These are phyloP conservation scores for Esperia sulphurella DNA, from an alignment of 2,888 invertebrate species.

Conservation along the genomic window DNA sequence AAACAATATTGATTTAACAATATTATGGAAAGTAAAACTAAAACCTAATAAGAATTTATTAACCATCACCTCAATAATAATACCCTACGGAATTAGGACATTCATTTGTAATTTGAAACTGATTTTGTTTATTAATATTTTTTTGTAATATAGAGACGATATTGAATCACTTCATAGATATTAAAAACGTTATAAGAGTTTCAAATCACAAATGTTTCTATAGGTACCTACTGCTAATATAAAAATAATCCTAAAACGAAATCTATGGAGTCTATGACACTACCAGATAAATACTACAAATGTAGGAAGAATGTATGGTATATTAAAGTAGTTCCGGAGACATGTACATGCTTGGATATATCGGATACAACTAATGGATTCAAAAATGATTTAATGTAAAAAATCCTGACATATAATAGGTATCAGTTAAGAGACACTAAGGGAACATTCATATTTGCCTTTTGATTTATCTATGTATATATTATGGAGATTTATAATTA, in stretches of 20 bases:
- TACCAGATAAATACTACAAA: conserved; percentile 1
- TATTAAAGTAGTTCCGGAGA: not conserved
- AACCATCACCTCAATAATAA: conserved; percentile 44
- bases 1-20: conserved; percentile 25
- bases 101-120: conserved; percentile 25
- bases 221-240: not conserved
- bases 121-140: conserved; percentile 1
- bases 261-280: conserved; percentile 3
- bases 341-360: conserved; percentile 45
- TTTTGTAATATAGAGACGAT: conserved; percentile 1
- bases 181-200: not conserved
- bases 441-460: too few relatives aligned
- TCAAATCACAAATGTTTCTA: conserved; percentile 11
- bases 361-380: conserved; percentile 28
- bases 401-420: too few relatives aligned
- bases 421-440: too few relatives aligned
- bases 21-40: conserved; percentile 1
- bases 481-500: conserved; percentile 21
- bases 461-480: too few relatives aligned
- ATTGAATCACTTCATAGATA: too few relatives aligned
- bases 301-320: not conserved
- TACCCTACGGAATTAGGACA: conserved; percentile 9
- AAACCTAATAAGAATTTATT: conserved; percentile 13
- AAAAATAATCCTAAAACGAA: not conserved
- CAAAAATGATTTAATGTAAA: too few relatives aligned